Percentiles rank a stretch among this genome's conserved stretches.
Conservation (phyloP, 2,888 invertebrate species). For the Sinopyrophorus schimmeli region DNA sequence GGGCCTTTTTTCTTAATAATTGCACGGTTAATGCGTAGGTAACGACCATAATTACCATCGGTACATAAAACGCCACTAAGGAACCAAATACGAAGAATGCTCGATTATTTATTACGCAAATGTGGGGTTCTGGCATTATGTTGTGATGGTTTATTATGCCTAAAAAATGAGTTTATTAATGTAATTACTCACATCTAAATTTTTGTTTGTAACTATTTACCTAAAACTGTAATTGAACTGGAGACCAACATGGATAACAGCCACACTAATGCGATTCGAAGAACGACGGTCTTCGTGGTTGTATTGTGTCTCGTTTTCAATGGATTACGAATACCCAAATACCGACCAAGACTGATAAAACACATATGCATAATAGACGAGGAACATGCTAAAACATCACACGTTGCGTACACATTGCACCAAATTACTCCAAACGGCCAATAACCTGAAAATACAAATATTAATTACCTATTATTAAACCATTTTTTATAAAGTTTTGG, state of each 20-base stretch:
- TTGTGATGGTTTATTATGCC: conserved; percentile 76
- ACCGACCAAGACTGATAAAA: conserved; percentile 86
- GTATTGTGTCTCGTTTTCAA: conserved; percentile 82
- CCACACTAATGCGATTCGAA: conserved; percentile 93
- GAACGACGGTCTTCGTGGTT: conserved; percentile 78
- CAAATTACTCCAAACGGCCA: conserved; percentile 92
- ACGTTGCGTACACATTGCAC: conserved; percentile 95
- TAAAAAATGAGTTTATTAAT: conserved; percentile 43
- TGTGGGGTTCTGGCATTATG: conserved; percentile 77
- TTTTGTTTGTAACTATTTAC: conserved; percentile 58
- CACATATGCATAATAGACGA: conserved; percentile 96
- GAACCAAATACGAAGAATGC: conserved; percentile 91
- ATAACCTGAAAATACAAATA: conserved; percentile 68
- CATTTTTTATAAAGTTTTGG: too few species aligned
- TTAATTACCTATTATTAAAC: not conserved
- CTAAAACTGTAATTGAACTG: conserved; percentile 82
- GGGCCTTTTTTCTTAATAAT: conserved; percentile 77
- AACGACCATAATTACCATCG: conserved; percentile 92
- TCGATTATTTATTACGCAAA: conserved; percentile 82
- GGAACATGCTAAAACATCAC: conserved; percentile 93
- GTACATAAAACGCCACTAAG: conserved; percentile 91
- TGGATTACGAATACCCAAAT: conserved; percentile 87
- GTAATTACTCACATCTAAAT: not conserved
- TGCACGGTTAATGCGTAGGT: conserved; percentile 90
- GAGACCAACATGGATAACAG: conserved; percentile 85